phyloP scores from a whole-genome alignment of 2,113 vertebrate genomes.

The Pionites leucogaster region DNA sequence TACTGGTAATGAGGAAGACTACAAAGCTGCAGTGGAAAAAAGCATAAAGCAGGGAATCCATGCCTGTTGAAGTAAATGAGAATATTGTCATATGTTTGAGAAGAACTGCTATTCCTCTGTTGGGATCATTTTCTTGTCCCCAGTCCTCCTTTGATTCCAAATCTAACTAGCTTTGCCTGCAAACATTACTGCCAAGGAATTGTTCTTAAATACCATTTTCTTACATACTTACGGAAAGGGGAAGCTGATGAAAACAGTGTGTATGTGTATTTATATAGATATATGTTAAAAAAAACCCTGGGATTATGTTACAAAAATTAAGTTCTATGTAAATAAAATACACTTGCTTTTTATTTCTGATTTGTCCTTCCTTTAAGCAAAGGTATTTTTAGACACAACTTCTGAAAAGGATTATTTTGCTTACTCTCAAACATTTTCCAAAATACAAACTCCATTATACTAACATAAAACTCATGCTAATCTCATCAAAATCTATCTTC shows the following conservation, averaged over 20 bases:
- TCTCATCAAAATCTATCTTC: neutral
- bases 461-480: neutral
- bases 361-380: neutral
- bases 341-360: neutral
- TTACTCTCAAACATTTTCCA: neutral
- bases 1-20: neutral
- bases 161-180: neutral
- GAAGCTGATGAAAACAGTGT: neutral
- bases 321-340: neutral
- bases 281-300: accelerated
- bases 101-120: neutral
- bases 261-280: neutral
- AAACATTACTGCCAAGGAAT: neutral
- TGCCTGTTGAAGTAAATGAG: neutral
- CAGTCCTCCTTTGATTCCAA: neutral
- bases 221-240: neutral
- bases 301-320: neutral
- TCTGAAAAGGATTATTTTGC: neutral
- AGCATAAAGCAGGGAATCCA: neutral
- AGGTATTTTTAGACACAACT: neutral
- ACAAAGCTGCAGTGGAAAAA: neutral
- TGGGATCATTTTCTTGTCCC: neutral
- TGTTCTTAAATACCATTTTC: neutral
- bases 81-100: neutral
- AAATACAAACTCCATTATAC: neutral